Evolutionary conservation across 1,140 invertebrate species (phyloP).

Genomic region (Globodera rostochiensis): DNA sequence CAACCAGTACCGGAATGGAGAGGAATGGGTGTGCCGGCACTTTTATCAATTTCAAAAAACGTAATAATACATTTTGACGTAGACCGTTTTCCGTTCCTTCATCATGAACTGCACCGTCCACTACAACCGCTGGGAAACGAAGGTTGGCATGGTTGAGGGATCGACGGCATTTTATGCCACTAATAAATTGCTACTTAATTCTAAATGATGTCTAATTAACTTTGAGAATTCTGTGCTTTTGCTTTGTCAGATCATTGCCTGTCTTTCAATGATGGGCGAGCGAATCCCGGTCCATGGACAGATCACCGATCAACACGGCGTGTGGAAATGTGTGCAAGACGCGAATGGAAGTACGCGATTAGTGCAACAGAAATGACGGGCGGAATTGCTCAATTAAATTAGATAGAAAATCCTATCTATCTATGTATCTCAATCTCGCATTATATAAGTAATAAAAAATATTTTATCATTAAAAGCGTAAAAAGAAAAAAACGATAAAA

Average conservation of each 20-base stretch:
- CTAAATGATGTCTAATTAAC: neutral
- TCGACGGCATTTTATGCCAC: neutral
- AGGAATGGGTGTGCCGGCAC: slow-evolving; percentile 22
- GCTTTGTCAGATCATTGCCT: slow-evolving; percentile 24
- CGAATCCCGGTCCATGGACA: slow-evolving; percentile 27
- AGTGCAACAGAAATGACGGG: neutral
- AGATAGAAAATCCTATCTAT: too few relatives aligned
- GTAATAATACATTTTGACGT: neutral
- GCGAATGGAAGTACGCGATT: slow-evolving; percentile 19
- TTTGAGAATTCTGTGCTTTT: neutral
- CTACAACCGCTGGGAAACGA: slow-evolving; percentile 30
- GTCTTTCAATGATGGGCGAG: slow-evolving; percentile 26
- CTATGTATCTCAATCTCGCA: too few relatives aligned
- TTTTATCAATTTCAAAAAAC: slow-evolving; percentile 9
- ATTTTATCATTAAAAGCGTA: too few relatives aligned
- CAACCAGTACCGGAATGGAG: slow-evolving; percentile 30
- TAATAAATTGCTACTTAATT: neutral
- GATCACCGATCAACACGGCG: slow-evolving; percentile 27
- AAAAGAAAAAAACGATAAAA: too few relatives aligned
- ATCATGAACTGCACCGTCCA: slow-evolving; percentile 35
- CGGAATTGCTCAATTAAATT: too few relatives aligned
- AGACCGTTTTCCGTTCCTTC: slow-evolving; percentile 21
- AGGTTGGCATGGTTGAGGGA: slow-evolving; percentile 4
- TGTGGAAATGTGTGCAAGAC: slow-evolving; percentile 34
- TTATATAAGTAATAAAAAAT: too few relatives aligned